phyloP scores from a whole-genome alignment of 1,140 invertebrate species.

The Drosophila equinoxialis region DNA sequence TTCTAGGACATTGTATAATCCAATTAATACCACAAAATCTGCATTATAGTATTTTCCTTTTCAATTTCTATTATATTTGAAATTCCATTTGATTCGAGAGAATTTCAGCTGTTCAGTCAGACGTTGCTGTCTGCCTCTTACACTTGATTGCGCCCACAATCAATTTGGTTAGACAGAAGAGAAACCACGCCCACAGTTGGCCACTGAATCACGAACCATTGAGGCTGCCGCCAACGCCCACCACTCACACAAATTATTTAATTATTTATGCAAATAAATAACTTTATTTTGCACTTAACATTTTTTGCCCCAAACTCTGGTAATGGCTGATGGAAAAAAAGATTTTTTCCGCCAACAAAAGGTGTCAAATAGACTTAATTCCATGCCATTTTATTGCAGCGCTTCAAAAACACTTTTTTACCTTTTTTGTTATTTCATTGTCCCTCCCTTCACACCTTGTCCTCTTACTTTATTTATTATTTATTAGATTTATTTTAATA shows the following conservation, averaged over 20 bases:
- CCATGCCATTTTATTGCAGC: conserved; percentile 14
- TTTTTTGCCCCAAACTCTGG: conserved; percentile 28
- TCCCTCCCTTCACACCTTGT: conserved; percentile 22
- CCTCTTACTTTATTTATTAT: conserved; percentile 53
- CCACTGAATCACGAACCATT: conserved; percentile 18
- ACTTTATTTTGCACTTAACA: conserved; percentile 53
- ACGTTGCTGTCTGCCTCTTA: conserved; percentile 24
- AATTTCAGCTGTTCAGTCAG: conserved; percentile 54
- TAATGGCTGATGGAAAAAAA: conserved; percentile 50
- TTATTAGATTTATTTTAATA: conserved; percentile 71
- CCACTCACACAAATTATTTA: conserved; percentile 65
- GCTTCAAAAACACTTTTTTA: conserved; percentile 42
- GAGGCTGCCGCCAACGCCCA: neutral
- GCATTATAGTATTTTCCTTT: neutral
- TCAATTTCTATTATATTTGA: neutral
- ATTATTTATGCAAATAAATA: conserved; percentile 78
- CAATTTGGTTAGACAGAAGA: conserved; percentile 58
- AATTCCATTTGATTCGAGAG: conserved; percentile 36
- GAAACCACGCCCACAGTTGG: conserved; percentile 18
- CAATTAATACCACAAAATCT: neutral
- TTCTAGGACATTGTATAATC: neutral
- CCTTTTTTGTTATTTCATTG: conserved; percentile 8
- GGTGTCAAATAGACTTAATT: conserved; percentile 78
- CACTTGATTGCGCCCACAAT: conserved; percentile 54
- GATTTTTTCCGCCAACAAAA: conserved; percentile 61